Percentiles rank a stretch among this genome's conserved stretches.
Evolutionary conservation across 2,113 vertebrate species (phyloP).

Genomic region (Scomber japonicus): DNA sequence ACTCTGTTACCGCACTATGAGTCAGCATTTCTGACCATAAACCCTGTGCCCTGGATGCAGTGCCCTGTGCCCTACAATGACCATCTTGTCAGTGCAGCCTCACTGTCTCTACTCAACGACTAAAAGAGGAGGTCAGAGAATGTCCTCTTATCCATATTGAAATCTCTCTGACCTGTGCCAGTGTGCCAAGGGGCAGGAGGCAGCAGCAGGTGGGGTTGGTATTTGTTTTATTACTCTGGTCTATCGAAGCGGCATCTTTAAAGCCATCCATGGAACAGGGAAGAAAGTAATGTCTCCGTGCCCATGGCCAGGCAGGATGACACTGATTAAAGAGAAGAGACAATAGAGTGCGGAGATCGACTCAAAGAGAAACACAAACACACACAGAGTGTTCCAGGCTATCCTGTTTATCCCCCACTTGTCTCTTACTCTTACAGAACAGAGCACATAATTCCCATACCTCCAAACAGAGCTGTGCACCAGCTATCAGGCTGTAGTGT

Average conservation of each 20-base stretch:
- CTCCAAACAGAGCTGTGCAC: slow-evolving; percentile 50
- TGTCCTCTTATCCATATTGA: slow-evolving; percentile 3
- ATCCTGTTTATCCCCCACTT: slow-evolving; percentile 72
- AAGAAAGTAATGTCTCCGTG: slow-evolving; percentile 27
- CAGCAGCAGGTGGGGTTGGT: slow-evolving; percentile 24
- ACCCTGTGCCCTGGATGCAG: slow-evolving; percentile 69
- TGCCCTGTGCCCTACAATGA: slow-evolving; percentile 77
- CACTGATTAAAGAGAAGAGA: slow-evolving; percentile 53
- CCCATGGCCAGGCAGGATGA: slow-evolving; percentile 49
- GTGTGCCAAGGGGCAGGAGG: slow-evolving; percentile 29
- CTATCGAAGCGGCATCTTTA: slow-evolving; percentile 34
- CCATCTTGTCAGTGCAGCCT: slow-evolving; percentile 74
- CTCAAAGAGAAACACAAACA: slow-evolving; percentile 50
- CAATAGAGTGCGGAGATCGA: slow-evolving; percentile 41
- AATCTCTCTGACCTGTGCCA: slow-evolving; percentile 36
- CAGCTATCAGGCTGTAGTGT: slow-evolving; percentile 64
- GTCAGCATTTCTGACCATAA: slow-evolving; percentile 78
- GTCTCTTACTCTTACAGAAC: slow-evolving; percentile 59
- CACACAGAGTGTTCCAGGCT: slow-evolving; percentile 58
- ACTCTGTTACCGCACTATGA: slow-evolving; percentile 75
- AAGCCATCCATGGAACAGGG: slow-evolving; percentile 21
- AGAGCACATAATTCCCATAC: slow-evolving; percentile 70
- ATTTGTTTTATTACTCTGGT: slow-evolving; percentile 59
- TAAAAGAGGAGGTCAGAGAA: slow-evolving; percentile 12
- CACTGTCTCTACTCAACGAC: slow-evolving; percentile 44